These are phyloP conservation scores for Endomychus coccineus DNA, from an alignment of 2,888 invertebrate genomes.

Conservation along the genomic window DNA sequence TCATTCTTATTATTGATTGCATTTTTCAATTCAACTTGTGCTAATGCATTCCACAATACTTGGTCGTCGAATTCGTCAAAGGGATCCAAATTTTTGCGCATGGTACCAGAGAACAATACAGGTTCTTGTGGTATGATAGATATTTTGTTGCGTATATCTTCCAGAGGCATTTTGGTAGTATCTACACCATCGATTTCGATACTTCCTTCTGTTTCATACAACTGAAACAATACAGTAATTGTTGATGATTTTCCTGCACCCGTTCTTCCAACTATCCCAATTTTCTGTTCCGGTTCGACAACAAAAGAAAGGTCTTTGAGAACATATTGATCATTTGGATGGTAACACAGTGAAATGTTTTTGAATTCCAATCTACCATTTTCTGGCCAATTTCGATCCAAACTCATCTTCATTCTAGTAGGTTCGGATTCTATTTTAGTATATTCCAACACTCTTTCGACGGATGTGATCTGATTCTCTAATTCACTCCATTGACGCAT, in stretches of 20 bases:
- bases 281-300: slow-evolving; percentile 62
- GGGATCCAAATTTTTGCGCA: slow-evolving; percentile 43
- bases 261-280: slow-evolving; percentile 76
- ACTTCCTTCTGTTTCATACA: slow-evolving; percentile 70
- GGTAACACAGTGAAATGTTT: slow-evolving; percentile 65
- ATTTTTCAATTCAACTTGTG: slow-evolving; percentile 41
- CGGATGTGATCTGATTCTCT: slow-evolving; percentile 50
- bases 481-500: slow-evolving; percentile 80
- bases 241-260: slow-evolving; percentile 78
- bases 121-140: slow-evolving; percentile 86
- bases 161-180: slow-evolving; percentile 62
- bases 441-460: slow-evolving; percentile 34
- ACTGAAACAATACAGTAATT: slow-evolving; percentile 71
- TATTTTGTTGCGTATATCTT: slow-evolving; percentile 66
- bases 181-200: slow-evolving; percentile 76
- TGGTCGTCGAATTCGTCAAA: slow-evolving; percentile 34
- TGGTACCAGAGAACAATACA: slow-evolving; percentile 67
- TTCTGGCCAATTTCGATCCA: slow-evolving; percentile 65
- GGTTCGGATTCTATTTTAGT: slow-evolving; percentile 33
- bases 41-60: slow-evolving; percentile 31
- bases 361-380: slow-evolving; percentile 62
- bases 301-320: slow-evolving; percentile 62
- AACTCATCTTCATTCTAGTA: slow-evolving; percentile 32
- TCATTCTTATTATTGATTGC: slow-evolving; percentile 56
- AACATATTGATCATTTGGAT: slow-evolving; percentile 62